Conservation (phyloP, 2,888 invertebrate genomes). For the Aphrophora alni region DNA sequence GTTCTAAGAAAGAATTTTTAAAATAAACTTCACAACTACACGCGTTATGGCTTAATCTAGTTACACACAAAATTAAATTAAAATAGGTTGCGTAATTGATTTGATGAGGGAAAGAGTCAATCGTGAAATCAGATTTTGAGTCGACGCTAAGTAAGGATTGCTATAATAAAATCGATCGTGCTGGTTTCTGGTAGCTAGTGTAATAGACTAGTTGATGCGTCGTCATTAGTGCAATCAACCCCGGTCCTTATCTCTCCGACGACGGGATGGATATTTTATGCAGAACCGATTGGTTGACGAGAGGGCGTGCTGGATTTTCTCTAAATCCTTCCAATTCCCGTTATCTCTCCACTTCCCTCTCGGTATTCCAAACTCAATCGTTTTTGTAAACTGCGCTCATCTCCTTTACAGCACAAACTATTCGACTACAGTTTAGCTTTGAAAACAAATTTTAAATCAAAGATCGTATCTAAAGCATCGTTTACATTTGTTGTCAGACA, state of each 20-base stretch:
- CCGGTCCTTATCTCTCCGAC: slow-evolving; percentile 2
- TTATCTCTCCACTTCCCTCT: slow-evolving; percentile 19
- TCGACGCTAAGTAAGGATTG: too few species aligned
- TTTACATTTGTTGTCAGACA: neutral
- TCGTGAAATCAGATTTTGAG: too few species aligned
- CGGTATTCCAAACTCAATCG: neutral
- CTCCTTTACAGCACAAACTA: neutral
- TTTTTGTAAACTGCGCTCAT: slow-evolving; percentile 4
- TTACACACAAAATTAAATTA: too few species aligned
- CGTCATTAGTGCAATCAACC: slow-evolving; percentile 6
- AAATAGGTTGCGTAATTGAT: too few species aligned
- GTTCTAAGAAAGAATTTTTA: too few species aligned
- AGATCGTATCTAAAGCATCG: neutral
- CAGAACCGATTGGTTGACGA: slow-evolving; percentile 37
- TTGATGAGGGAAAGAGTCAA: too few species aligned
- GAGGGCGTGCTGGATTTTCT: slow-evolving; percentile 20
- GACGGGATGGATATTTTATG: slow-evolving; percentile 37
- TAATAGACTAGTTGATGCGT: neutral
- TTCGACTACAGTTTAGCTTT: neutral
- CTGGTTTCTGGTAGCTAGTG: too few species aligned
- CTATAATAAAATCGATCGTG: too few species aligned
- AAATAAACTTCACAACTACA: too few species aligned
- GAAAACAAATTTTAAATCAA: slow-evolving; percentile 9
- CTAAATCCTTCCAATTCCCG: slow-evolving; percentile 31
- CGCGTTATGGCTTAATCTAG: too few species aligned